These are phyloP conservation scores for Trachops cirrhosus DNA, from an alignment of 2,797 vertebrate species.

Conservation along the genomic window DNA sequence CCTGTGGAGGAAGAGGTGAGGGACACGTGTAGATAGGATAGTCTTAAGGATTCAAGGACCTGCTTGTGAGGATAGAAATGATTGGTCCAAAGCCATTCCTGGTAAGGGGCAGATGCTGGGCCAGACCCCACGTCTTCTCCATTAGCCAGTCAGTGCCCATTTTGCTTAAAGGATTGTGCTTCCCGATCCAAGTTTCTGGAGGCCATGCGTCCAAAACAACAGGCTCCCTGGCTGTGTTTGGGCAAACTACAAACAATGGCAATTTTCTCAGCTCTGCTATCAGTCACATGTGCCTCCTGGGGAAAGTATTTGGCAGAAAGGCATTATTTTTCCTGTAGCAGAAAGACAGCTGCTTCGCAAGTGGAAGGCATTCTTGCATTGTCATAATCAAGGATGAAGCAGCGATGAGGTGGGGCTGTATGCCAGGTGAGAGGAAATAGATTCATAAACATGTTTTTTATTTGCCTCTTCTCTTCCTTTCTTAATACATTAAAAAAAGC, in stretches of 20 bases:
- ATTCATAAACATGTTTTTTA: slow-evolving; percentile 14
- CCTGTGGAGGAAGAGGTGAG: neutral
- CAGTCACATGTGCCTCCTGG: neutral
- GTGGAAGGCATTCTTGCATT: neutral
- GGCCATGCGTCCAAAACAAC: neutral
- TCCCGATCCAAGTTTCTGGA: neutral
- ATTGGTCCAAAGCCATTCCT: neutral
- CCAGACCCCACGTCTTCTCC: neutral
- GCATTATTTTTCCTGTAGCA: neutral
- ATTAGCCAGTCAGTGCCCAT: neutral
- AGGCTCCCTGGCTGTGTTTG: neutral
- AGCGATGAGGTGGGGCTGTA: neutral
- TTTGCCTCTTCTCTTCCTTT: slow-evolving; percentile 19
- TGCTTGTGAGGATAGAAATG: neutral
- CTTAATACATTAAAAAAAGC: neutral
- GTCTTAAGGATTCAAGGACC: neutral
- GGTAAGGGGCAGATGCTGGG: neutral
- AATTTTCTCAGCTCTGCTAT: neutral
- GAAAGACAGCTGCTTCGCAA: neutral
- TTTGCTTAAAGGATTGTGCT: neutral
- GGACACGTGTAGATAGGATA: accelerated
- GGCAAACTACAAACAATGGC: neutral
- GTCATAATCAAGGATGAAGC: slow-evolving; percentile 1
- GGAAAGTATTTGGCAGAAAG: neutral
- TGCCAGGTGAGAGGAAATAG: slow-evolving; percentile 56